Evolutionary conservation across 2,113 vertebrate genomes (phyloP).

Genomic region (Steatornis caripensis): DNA sequence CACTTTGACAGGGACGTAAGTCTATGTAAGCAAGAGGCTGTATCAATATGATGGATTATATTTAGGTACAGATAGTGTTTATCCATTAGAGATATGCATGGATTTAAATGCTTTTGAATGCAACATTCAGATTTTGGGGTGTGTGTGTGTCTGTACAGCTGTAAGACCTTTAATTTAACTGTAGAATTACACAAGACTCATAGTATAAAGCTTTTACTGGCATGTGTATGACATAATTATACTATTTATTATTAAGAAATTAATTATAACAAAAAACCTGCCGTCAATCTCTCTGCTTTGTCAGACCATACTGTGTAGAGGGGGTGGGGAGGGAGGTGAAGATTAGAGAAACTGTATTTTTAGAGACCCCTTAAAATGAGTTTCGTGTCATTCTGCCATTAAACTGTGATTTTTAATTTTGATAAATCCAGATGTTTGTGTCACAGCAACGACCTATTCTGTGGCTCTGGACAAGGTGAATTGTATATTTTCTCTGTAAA

Average conservation of each 20-base stretch:
- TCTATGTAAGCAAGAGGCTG: not conserved
- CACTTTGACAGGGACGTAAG: not conserved
- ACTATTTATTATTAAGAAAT: not conserved
- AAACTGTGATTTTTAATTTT: not conserved
- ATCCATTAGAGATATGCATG: not conserved
- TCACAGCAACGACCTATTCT: not conserved
- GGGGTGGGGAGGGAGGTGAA: not conserved
- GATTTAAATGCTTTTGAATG: not conserved
- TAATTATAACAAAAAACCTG: not conserved
- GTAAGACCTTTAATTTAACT: not conserved
- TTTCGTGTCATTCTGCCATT: not conserved
- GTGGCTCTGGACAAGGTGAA: not conserved
- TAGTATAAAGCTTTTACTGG: not conserved
- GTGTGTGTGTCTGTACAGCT: not conserved
- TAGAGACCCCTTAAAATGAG: not conserved
- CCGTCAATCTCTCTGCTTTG: not conserved
- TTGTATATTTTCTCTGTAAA: not conserved
- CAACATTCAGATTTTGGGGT: not conserved
- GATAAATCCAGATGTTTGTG: not conserved
- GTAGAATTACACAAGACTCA: not conserved
- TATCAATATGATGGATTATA: not conserved
- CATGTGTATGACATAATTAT: not conserved
- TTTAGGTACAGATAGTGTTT: not conserved
- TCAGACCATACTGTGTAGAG: rapidly evolving
- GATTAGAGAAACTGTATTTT: not conserved